phyloP scores from a whole-genome alignment of 2,888 invertebrate species.

The Hofmannophila pseudospretella region DNA sequence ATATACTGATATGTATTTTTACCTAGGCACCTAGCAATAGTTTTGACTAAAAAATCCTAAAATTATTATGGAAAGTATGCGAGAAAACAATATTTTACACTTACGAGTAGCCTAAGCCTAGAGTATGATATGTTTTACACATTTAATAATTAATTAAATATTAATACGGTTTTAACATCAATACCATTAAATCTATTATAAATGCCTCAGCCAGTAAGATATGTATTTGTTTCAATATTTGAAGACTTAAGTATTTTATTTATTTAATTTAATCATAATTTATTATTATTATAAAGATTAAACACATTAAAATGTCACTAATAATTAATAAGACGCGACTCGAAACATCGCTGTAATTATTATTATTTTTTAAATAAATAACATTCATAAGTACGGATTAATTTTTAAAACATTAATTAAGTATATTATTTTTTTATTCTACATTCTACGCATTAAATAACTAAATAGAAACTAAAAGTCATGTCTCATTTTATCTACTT shows the following conservation, averaged over 20 bases:
- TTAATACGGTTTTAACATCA: conserved; percentile 46
- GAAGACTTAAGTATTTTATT: conserved; percentile 53
- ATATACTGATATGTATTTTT: conserved; percentile 50
- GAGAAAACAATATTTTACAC: conserved; percentile 24
- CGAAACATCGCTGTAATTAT: conserved; percentile 21
- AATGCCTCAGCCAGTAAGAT: conserved; percentile 77
- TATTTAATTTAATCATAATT: conserved; percentile 49
- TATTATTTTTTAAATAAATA: conserved; percentile 30
- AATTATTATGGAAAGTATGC: conserved; percentile 16
- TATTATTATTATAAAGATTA: conserved; percentile 31
- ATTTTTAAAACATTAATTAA: conserved; percentile 33
- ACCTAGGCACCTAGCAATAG: conserved; percentile 61
- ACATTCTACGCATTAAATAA: conserved; percentile 29
- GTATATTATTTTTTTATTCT: conserved; percentile 22
- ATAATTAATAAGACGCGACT: conserved; percentile 29
- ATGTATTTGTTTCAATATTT: conserved; percentile 69
- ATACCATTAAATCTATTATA: conserved; percentile 54
- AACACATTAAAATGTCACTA: conserved; percentile 48
- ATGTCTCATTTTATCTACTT: conserved; percentile 35
- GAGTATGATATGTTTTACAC: conserved; percentile 38
- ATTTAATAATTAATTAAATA: conserved; percentile 20
- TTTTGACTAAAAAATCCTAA: conserved; percentile 17
- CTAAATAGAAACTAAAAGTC: conserved; percentile 32
- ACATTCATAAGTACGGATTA: conserved; percentile 52
- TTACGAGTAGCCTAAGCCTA: conserved; percentile 22